Percentiles rank a stretch among this genome's conserved stretches.
phyloP scores from a whole-genome alignment of 2,113 vertebrate genomes.

The Hyperoodon ampullatus region DNA sequence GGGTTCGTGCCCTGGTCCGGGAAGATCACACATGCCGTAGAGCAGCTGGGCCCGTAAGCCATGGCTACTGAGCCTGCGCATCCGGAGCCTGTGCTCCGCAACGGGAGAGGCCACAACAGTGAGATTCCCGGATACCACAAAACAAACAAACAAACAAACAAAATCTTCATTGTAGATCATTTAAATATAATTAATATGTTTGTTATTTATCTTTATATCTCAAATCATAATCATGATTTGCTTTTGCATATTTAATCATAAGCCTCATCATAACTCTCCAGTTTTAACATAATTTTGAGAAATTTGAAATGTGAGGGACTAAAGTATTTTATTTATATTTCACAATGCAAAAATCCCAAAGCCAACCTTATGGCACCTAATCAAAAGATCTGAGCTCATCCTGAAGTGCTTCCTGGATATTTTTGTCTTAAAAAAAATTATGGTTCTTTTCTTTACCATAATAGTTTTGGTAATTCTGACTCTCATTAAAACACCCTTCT shows the following conservation, averaged over 20 bases:
- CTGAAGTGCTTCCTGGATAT: background rate
- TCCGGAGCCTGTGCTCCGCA: too few species aligned
- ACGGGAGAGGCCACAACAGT: too few species aligned
- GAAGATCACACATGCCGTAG: too few species aligned
- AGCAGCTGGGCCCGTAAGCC: too few species aligned
- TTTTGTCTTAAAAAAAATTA: background rate
- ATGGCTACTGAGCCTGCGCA: too few species aligned
- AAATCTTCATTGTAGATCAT: background rate
- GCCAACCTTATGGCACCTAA: background rate
- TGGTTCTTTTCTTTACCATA: background rate
- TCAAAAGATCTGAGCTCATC: background rate
- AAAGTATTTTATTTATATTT: background rate
- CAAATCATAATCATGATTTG: background rate
- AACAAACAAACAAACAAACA: too few species aligned
- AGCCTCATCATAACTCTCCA: background rate
- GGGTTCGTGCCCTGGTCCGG: too few species aligned
- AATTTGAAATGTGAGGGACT: background rate
- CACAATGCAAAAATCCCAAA: background rate
- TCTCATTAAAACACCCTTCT: background rate
- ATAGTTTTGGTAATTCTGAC: conserved; percentile 4
- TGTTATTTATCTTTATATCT: background rate
- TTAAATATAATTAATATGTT: background rate
- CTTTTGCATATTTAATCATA: background rate
- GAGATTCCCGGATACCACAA: too few species aligned
- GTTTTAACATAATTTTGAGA: background rate